phyloP scores from a whole-genome alignment of 2,113 vertebrate genomes.

The Cricetomys ansorgei region DNA sequence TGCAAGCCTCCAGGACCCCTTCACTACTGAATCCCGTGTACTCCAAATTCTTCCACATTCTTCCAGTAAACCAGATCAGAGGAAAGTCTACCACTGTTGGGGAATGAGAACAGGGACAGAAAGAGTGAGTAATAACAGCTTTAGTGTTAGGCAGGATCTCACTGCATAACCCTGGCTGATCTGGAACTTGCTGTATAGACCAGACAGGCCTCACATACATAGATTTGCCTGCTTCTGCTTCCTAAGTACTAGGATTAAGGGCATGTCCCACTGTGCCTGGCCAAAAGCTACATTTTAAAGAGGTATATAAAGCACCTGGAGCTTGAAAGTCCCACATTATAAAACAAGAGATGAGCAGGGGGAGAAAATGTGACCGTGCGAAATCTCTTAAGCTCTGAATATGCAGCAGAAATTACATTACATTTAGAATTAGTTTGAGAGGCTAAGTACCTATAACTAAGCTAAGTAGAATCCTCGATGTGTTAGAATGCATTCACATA shows the following conservation, averaged over 20 bases:
- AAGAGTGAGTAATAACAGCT: neutral
- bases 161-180: neutral
- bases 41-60: neutral
- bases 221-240: neutral
- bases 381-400: conserved; percentile 24
- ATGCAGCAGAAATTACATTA: neutral
- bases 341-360: conserved; percentile 5
- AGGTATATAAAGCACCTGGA: neutral
- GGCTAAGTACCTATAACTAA: neutral
- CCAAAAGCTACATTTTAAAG: conserved; percentile 17
- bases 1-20: neutral
- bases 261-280: neutral
- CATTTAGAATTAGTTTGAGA: neutral
- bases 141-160: neutral
- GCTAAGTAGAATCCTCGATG: neutral
- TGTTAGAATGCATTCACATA: neutral
- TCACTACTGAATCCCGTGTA: no score
- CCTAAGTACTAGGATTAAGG: neutral
- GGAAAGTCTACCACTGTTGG: conserved; percentile 9
- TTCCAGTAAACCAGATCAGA: neutral
- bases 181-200: neutral
- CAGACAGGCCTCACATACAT: neutral
- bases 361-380: neutral
- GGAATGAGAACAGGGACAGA: neutral
- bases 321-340: neutral